A percentile compares a stretch with the other conserved stretches of the same genome.
Conservation (phyloP, 2,888 invertebrate genomes). For the Lysandra bellargus region DNA sequence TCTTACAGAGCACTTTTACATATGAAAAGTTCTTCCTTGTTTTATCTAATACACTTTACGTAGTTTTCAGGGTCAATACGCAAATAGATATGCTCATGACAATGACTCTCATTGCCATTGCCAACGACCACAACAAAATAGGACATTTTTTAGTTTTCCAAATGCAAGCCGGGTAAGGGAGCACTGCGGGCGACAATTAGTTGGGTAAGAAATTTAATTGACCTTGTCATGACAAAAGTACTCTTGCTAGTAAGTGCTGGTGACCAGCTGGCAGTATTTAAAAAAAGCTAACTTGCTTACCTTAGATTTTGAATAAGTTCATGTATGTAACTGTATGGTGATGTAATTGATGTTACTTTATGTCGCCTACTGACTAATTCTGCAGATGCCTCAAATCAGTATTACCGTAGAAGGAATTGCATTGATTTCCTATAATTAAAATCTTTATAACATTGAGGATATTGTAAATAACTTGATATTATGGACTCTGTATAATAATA, state of each 20-base stretch:
- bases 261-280: not conserved
- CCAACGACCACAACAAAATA: slow-evolving; percentile 55
- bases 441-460: too few relatives aligned
- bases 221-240: not conserved
- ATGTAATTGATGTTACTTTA: too few relatives aligned
- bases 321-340: too few relatives aligned
- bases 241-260: not conserved
- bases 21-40: not conserved
- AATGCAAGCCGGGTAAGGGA: slow-evolving; percentile 79
- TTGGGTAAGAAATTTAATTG: slow-evolving; percentile 79
- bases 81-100: slow-evolving; percentile 61
- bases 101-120: slow-evolving; percentile 58
- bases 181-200: slow-evolving; percentile 86
- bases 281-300: not conserved
- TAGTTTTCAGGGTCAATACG: slow-evolving; percentile 78
- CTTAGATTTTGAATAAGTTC: too few relatives aligned
- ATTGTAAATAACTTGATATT: too few relatives aligned
- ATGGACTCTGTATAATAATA: too few relatives aligned
- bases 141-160: slow-evolving; percentile 64
- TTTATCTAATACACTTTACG: slow-evolving; percentile 25
- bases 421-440: too few relatives aligned
- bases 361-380: not conserved
- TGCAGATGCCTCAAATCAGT: not conserved
- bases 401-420: not conserved
- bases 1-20: not conserved